Conservation (phyloP, 2,113 vertebrate species). For the Neofelis nebulosa region DNA sequence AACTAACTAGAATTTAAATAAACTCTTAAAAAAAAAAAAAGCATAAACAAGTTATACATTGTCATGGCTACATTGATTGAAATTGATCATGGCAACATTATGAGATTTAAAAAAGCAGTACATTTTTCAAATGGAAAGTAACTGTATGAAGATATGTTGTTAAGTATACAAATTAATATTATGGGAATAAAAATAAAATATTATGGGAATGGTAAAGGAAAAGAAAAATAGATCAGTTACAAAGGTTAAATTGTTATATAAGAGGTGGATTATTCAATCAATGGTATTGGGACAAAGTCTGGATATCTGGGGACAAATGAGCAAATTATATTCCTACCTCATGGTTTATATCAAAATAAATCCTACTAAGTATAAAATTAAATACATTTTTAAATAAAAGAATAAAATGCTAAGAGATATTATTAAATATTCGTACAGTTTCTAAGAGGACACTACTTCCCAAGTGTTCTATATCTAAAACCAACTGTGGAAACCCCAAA, state of each 20-base stretch:
- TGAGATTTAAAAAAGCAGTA: not conserved
- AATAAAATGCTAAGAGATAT: not conserved
- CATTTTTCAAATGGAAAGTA: not conserved
- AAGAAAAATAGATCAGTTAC: not conserved
- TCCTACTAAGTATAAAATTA: not conserved
- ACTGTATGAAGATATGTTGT: not conserved
- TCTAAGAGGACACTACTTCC: not conserved
- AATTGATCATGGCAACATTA: conserved; percentile 67
- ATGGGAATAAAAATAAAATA: not conserved
- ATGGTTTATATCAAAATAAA: not conserved
- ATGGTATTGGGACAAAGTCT: not conserved
- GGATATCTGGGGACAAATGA: not conserved
- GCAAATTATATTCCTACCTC: not conserved
- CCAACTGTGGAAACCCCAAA: not conserved
- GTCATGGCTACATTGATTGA: conserved; percentile 58
- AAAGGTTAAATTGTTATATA: not conserved
- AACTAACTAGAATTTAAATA: not conserved
- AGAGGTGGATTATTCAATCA: not conserved
- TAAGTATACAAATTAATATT: not conserved
- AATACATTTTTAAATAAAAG: not conserved
- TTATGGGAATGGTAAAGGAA: not conserved
- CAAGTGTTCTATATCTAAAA: not conserved
- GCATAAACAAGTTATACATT: conserved; percentile 56
- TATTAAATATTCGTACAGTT: not conserved
- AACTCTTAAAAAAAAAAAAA: not conserved